Base-by-base conservation (phyloP, 2,888 invertebrate genomes). In the Iphiclides podalirius region DNA sequence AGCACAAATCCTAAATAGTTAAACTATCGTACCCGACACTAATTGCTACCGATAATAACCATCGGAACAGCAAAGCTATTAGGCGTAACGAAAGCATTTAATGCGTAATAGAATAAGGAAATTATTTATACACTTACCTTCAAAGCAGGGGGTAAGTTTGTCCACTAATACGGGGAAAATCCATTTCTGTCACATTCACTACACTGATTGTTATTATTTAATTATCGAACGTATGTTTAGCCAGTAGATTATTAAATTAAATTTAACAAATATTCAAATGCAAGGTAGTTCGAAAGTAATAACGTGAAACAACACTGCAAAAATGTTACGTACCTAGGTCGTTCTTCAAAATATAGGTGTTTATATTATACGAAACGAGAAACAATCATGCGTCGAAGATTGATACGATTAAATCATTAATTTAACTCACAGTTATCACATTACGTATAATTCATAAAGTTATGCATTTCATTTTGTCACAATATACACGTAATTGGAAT, bases 81-180 rank as follows among this genome's bases (percentile, higher is more conserved):
- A 26, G 3, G 33, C n/a, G n/a, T n/a, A n/a, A n/a, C n/a, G n/a
- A n/a, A n/a, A n/a, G n/a, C n/a, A n/a, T n/a, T n/a, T n/a, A n/a
- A n/a, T n/a, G n/a, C n/a, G n/a, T n/a, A n/a, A n/a, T n/a, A n/a
- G n/a, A n/a, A n/a, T n/a, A n/a, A n/a, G n/a, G n/a, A 44, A 9
- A 46, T 47, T 14, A 67, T 64, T 65, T 59, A 52, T 72, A 67
- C 61, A 67, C 70, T 53, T 67, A 76, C 79, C 78, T 76, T 70
- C 73, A 64, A 62, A 55, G 77, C 58, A 61, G 77, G 74, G 71
- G 72, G 68, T 67, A 58, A 31, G 15, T 39, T 45, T 46, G 52
- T 49, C 42, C 55, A 54, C 53, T 46, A 50, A 57, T 52, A 52
- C 41, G 52, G 47, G 52, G 47, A 55, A 57, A 67, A 76, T 76